Evolutionary conservation across 2,113 vertebrate genomes (phyloP).

Genomic region (Gavia stellata): DNA sequence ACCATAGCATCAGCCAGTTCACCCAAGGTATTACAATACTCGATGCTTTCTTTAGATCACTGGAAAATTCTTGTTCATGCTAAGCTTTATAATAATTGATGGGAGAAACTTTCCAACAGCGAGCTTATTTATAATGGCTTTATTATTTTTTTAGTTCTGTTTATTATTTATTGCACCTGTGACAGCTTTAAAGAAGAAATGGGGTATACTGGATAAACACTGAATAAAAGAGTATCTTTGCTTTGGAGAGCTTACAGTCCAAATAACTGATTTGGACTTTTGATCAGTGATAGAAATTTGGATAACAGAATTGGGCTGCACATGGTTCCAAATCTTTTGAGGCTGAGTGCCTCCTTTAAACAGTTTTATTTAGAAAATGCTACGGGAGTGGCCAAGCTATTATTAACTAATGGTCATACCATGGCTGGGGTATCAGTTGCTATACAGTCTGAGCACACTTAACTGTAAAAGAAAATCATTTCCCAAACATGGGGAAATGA

Average conservation of each 20-base stretch:
- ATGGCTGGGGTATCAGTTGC: neutral
- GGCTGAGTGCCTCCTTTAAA: neutral
- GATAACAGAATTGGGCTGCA: neutral
- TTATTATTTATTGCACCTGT: neutral
- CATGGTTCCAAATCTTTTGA: neutral
- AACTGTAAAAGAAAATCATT: neutral
- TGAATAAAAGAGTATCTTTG: neutral
- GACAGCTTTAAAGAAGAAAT: neutral
- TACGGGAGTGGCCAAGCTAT: neutral
- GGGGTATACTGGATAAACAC: neutral
- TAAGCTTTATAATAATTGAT: neutral
- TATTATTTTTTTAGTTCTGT: neutral
- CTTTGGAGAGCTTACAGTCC: neutral
- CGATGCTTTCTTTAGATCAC: neutral
- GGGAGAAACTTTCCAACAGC: neutral
- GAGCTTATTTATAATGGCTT: neutral
- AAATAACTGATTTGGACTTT: neutral
- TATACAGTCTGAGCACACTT: neutral
- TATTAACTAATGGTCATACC: neutral
- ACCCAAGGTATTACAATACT: conserved; percentile 84
- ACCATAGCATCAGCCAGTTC: conserved; percentile 85
- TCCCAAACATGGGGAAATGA: neutral
- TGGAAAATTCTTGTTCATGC: neutral
- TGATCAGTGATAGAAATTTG: neutral
- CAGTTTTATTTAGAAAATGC: conserved; percentile 6